Conservation (phyloP, 2,888 invertebrate species). For the Aphodius granarius region DNA sequence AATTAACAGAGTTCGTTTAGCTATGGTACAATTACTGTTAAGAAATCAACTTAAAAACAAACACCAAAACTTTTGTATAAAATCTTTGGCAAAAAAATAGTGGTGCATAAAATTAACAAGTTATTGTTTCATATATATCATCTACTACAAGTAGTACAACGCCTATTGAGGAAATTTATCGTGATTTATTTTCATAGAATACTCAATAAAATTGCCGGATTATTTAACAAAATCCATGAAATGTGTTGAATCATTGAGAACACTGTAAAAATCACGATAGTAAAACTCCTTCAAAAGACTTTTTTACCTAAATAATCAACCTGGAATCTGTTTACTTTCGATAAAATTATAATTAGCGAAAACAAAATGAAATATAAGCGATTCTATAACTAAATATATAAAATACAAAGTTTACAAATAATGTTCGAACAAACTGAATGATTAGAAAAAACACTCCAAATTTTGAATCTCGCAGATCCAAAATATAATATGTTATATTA, state of each 20-base stretch:
- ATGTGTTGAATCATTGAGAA: too few relatives aligned
- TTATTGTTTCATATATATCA: neutral
- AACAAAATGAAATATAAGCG: neutral
- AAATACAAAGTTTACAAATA: neutral
- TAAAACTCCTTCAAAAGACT: neutral
- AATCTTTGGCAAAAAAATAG: neutral
- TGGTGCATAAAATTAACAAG: neutral
- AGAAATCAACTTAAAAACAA: neutral
- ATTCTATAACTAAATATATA: neutral
- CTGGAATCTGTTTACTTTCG: neutral
- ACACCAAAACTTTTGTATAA: neutral
- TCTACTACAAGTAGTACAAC: neutral
- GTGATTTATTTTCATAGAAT: neutral
- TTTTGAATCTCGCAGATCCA: neutral
- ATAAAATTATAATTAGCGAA: neutral
- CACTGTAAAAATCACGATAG: neutral
- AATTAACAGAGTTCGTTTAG: neutral
- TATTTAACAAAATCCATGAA: neutral
- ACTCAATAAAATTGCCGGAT: neutral
- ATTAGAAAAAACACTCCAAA: neutral
- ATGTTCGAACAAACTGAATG: neutral
- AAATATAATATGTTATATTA: neutral
- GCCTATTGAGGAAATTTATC: neutral
- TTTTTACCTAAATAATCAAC: neutral
- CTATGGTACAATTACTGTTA: neutral